Evolutionary conservation across 1,140 invertebrate genomes (phyloP), one percentile per base, ranked within the genome.

Genomic region (Teleopsis dalmanni): DNA sequence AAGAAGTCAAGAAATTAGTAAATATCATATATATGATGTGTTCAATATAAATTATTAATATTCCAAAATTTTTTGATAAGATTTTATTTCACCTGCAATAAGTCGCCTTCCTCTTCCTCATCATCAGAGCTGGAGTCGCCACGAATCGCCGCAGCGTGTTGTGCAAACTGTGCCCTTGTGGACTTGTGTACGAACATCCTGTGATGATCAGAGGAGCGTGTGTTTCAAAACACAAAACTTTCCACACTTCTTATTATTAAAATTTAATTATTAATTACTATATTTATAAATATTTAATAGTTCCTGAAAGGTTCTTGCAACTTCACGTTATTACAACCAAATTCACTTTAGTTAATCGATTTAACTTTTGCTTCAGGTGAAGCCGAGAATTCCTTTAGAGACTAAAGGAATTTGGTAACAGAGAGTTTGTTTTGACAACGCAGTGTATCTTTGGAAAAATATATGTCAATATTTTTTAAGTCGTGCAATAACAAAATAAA

Each of bases 131-230:
- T 54, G 44, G 53, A 47, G 22, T 57, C 60, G 13, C 49, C 60
- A 7, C 59, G 61, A 55, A 63, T 66, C 38, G 61, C 64, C 45
- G 64, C 37, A 14, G 64, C 64, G 59, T 67, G 61, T 34, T 67
- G 59, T n/a, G 66, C 64, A 38, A 67, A 56, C 52, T 67, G 50
- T 18, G 50, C 50, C 25, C 50, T 27, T 19, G 50, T 67, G 42
- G 59, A 67, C 51, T 67, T 67, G 43, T 67, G 64, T 27, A 67
- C 64, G 49, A 67, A 67, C 64, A 67, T 54, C 26, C 57, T 44
- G 2, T 23, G n/a, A 19, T n/a, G 11, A 13, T 11, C 37, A 19
- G 27, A 25, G 41, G 2, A 5, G 9, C 10, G 14, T 19, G 31
- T 43, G 19, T 27, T 6, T 19, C 41, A 43, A 43, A 43, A 43